Base-by-base conservation (phyloP, 2,888 invertebrate genomes). In the Ennomos quercinarius region DNA sequence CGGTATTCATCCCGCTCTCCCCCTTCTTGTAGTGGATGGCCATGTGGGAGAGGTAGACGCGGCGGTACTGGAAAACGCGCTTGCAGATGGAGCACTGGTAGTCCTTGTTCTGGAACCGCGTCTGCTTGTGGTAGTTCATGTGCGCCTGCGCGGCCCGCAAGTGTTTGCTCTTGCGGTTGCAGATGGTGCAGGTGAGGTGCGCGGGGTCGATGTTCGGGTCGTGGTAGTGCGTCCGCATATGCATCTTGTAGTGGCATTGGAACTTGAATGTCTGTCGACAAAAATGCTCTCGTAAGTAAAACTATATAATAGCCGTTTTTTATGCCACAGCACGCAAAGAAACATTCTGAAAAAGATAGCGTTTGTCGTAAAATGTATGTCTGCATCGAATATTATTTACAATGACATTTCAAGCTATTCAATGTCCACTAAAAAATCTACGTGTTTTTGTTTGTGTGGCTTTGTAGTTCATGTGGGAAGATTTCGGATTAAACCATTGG, bases 21-120 rank as follows among this genome's bases (percentile, higher is more conserved):
- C 92, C 93, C 27, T 86, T 82, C 63, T 91, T 92, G 72, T 83
- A 87, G 59, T 93, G 93, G 41, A 91, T 85, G 8, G 89, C 87
- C 91, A 92, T 93, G 64, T 93, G 93, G 0, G 91, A 86, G 39
- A 91, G 82, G 59, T 92, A 91, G 1, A 91, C 90, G 59, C 86
- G 87, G 0, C 91, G 68, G 66, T 78, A 71, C 60, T 91, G 89
- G 74, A 92, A 93, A n/a, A 91, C 81, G 13, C 86, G 74, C 61
- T 89, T 88, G 78, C 93, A 93, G 49, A 93, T 88, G 38, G 91
- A 85, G 70, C 93, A 93, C 72, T 89, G 84, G 72, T 93, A 93
- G 80, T 92, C 92, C 40, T 89, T 88, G 73, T 77, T 86, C 70
- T 90, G 81, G 80, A 91, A 91, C 55, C 92, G 86, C 0, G 88